Conservation (phyloP, 2,113 vertebrate genomes). For the Ranitomeya imitator region DNA sequence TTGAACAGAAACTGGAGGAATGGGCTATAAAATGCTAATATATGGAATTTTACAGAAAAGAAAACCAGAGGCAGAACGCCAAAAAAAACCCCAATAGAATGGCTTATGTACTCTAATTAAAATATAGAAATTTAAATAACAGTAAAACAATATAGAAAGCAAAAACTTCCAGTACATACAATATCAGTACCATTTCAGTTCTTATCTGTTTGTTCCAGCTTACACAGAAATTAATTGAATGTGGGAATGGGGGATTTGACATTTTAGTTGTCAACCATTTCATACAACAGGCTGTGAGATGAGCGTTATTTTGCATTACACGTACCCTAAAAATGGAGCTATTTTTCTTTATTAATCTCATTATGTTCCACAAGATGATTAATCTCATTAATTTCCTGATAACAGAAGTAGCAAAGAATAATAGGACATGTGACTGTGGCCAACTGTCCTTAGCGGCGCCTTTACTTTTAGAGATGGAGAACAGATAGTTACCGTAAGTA, state of each 20-base stretch:
- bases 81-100: not conserved
- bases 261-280: constrained; percentile 17
- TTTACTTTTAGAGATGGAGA: not conserved
- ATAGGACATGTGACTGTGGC: not conserved
- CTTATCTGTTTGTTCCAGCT: constrained; percentile 43
- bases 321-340: not conserved
- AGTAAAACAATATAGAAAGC: not conserved
- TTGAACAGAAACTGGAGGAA: not conserved
- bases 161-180: not conserved
- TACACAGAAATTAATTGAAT: constrained; percentile 33
- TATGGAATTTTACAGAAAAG: not conserved
- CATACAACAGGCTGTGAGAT: not conserved
- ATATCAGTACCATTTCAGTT: not conserved
- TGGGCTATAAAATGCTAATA: not conserved
- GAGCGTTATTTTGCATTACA: not conserved
- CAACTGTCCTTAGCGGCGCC: no score
- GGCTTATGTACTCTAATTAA: not conserved
- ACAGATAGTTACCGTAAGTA: not conserved
- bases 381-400: not conserved
- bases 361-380: not conserved
- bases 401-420: not conserved
- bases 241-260: constrained; percentile 31
- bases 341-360: not conserved
- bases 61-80: not conserved
- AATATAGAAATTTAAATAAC: not conserved